phyloP scores from a whole-genome alignment of 2,797 vertebrate species.

The Meriones psammophilus region DNA sequence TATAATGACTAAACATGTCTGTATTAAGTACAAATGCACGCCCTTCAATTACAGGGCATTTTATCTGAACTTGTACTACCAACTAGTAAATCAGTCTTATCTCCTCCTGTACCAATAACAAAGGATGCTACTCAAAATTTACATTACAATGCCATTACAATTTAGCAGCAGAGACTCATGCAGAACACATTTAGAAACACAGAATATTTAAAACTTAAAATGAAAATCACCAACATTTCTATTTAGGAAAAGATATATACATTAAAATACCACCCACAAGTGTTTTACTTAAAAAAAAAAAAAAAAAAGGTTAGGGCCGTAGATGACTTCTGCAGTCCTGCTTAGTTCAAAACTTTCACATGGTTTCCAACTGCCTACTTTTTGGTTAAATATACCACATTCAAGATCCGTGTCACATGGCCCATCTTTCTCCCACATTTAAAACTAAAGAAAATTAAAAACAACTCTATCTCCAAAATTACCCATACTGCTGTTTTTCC shows the following conservation, averaged over 20 bases:
- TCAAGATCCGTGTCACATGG: neutral
- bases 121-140: conserved; percentile 53
- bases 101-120: neutral
- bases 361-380: neutral
- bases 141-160: neutral
- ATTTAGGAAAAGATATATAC: conserved; percentile 18
- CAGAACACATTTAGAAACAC: conserved; percentile 26
- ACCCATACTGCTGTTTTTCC: neutral
- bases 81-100: conserved; percentile 30
- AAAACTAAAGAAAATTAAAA: conserved; percentile 3
- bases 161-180: neutral
- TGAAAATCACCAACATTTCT: conserved; percentile 34
- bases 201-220: neutral
- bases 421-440: neutral
- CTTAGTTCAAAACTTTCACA: conserved; percentile 56
- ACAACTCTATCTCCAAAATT: neutral
- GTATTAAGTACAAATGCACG: conserved; percentile 28
- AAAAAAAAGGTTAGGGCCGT: neutral
- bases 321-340: conserved; percentile 15
- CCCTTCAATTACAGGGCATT: conserved; percentile 41
- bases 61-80: conserved; percentile 31
- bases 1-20: neutral
- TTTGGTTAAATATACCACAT: conserved; percentile 40
- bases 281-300: conserved; percentile 24
- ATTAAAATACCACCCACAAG: neutral